Base-by-base conservation (phyloP, 1,140 invertebrate species). In the Zaprionus taronus region DNA sequence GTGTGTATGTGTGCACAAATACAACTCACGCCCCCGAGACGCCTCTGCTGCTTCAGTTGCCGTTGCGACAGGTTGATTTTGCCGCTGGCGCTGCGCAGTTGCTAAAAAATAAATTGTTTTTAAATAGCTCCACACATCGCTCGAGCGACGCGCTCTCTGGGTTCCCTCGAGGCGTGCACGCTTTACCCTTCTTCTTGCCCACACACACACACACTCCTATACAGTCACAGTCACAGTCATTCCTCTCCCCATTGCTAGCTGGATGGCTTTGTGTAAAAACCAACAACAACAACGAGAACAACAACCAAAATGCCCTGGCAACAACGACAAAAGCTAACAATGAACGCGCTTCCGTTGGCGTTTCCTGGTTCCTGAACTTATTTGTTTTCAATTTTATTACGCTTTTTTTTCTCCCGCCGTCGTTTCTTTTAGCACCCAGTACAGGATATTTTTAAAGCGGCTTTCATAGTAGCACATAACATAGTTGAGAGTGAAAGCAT, bases 71-170 rank as follows among this genome's bases (percentile, higher is more conserved):
- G 81, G 81, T 81, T 80, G 77, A 73, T 68, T 84, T 84, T 66
- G 77, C 81, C 57, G 31, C 67, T 80, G 81, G 81, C 78, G 61
- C 68, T 68, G 83, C 77, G 83, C 77, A 79, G 67, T 84, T 86
- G 80, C 80, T 87, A 83, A 87, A 87, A 86, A 87, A 87, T 87
- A 87, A 87, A 87, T 87, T 87, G 83, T 87, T 87, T 87, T 87
- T 83, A 87, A 87, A 87, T 87, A 87, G 83, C 83, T 87, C 64
- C 68, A 68, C 83, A 77, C 83, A 75, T 72, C 70, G 73, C 77
- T 87, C 70, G 65, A 72, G 47, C 49, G 49, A 36, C 47, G 31
- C 61, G 34, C 26, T 55, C 36, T 68, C 44, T 34, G 31, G 15
- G 41, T 17, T 49, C 51, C 55, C 66, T 47, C 26, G 57, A 31